These are phyloP conservation scores for Atrichornis clamosus DNA, from an alignment of 2,113 vertebrate species.

Conservation along the genomic window DNA sequence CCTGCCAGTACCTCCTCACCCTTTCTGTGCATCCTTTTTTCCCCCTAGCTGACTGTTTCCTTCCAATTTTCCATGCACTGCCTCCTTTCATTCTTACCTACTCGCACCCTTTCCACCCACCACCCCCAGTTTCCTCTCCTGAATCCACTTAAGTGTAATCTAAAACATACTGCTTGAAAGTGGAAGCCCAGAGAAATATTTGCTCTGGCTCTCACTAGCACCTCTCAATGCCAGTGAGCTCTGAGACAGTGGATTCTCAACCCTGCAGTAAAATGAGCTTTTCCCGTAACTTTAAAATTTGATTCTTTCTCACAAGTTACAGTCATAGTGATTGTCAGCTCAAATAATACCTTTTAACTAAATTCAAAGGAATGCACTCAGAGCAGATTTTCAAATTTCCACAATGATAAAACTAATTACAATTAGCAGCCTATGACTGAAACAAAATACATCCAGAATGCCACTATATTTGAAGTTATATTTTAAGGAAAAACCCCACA, in stretches of 20 bases:
- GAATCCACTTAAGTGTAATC: conserved; percentile 45
- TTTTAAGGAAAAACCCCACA: not conserved
- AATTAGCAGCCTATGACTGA: conserved; percentile 8
- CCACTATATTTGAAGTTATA: not conserved
- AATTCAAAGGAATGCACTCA: not conserved
- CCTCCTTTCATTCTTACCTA: conserved; percentile 1
- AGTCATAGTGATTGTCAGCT: conserved; percentile 32
- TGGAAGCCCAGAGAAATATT: conserved; percentile 51
- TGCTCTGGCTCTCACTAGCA: not conserved
- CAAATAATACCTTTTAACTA: not conserved
- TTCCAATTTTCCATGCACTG: not conserved
- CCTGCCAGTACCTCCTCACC: not conserved
- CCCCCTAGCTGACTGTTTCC: not conserved
- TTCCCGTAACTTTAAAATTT: conserved; percentile 42
- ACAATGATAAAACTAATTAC: conserved; percentile 20
- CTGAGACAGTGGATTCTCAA: conserved; percentile 36
- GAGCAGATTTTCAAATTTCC: not conserved
- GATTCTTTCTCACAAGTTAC: not conserved
- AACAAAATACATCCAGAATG: conserved; percentile 1
- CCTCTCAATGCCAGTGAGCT: conserved; percentile 23
- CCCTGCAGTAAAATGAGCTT: conserved; percentile 18
- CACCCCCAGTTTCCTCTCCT: conserved; percentile 46
- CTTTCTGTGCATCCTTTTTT: not conserved
- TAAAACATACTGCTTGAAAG: conserved; percentile 35
- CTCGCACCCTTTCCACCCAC: not conserved